Conservation (phyloP, 2,113 vertebrate species). For the Rissa tridactyla region DNA sequence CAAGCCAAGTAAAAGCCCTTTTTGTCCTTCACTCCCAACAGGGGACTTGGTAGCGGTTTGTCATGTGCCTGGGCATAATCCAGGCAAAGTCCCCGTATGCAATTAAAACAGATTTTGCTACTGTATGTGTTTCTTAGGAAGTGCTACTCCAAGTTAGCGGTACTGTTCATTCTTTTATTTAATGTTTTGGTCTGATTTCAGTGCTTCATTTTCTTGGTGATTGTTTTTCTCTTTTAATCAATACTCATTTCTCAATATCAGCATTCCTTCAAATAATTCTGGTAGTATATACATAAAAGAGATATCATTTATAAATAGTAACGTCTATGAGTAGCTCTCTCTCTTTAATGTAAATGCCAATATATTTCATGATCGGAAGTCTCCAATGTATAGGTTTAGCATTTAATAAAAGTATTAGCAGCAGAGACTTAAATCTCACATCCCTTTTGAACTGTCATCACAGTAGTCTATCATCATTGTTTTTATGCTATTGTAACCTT, state of each 20-base stretch:
- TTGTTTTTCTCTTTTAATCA: conserved; percentile 4
- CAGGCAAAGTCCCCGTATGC: background rate
- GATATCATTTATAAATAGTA: background rate
- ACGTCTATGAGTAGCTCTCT: background rate
- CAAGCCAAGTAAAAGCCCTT: conserved; percentile 30
- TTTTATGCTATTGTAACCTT: background rate
- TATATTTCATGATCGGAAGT: background rate
- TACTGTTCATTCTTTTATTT: background rate
- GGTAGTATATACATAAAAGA: background rate
- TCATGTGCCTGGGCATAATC: conserved; percentile 25
- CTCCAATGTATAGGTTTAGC: background rate
- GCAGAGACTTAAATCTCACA: background rate
- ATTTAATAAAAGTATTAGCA: background rate
- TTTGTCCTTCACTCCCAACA: conserved; percentile 28
- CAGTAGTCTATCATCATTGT: background rate
- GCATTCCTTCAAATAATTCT: background rate
- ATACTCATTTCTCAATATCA: conserved; percentile 3
- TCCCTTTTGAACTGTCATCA: background rate
- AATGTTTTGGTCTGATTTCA: background rate
- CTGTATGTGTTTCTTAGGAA: conserved; percentile 1
- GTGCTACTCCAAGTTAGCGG: background rate
- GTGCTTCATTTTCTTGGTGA: background rate
- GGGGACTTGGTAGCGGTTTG: conserved; percentile 4
- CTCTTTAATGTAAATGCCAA: background rate
- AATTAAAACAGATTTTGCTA: conserved; percentile 37